phyloP scores from a whole-genome alignment of 2,113 vertebrate species.

The Barbus barbus region DNA sequence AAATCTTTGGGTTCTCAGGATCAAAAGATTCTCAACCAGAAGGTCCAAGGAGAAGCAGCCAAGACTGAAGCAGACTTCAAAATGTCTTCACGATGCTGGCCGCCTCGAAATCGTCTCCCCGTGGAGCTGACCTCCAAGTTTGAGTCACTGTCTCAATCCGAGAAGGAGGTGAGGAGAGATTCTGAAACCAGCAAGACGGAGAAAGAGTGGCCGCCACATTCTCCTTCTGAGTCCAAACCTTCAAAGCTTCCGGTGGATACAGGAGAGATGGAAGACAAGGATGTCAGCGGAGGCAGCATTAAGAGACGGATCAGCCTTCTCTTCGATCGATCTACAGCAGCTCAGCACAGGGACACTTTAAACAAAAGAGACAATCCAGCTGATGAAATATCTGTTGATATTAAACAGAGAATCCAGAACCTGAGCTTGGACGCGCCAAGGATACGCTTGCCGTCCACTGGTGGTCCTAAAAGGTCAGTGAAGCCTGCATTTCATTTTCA shows the following conservation, averaged over 20 bases:
- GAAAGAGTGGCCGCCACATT: not conserved
- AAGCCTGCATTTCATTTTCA: no score
- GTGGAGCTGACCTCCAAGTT: conserved; percentile 70
- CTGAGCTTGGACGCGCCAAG: not conserved
- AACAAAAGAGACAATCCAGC: conserved; percentile 48
- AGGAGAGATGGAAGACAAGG: conserved; percentile 44
- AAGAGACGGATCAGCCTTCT: conserved; percentile 71
- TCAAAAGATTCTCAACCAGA: not conserved
- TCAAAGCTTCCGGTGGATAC: not conserved
- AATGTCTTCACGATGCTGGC: not conserved
- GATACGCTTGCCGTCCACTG: conserved; percentile 44
- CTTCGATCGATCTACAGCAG: conserved; percentile 61
- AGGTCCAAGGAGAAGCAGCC: not conserved
- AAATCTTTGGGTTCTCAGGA: conserved; percentile 44
- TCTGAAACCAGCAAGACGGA: not conserved
- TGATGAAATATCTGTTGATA: conserved; percentile 48
- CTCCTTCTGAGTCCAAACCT: not conserved
- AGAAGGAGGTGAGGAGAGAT: not conserved
- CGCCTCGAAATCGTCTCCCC: conserved; percentile 65
- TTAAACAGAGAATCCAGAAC: conserved; percentile 71
- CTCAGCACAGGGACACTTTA: conserved; percentile 51
- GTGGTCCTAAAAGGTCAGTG: not conserved
- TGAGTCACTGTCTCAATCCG: conserved; percentile 50
- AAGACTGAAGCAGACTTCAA: not conserved
- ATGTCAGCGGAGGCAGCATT: conserved; percentile 60